These are phyloP conservation scores for Watsonalla binaria DNA, from an alignment of 2,888 invertebrate genomes.

Conservation along the genomic window DNA sequence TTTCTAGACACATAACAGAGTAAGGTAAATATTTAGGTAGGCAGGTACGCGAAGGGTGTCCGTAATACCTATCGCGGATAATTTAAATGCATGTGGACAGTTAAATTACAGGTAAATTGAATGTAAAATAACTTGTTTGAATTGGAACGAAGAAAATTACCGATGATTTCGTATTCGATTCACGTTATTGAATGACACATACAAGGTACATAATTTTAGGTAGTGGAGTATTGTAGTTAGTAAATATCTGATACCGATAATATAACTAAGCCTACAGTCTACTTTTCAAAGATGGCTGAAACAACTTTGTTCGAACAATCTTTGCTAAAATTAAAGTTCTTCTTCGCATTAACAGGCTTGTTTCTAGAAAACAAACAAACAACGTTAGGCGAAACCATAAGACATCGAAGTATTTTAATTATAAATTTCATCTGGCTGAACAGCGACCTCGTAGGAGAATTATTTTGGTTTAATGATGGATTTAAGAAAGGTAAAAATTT, in stretches of 20 bases:
- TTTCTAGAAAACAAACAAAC: not conserved
- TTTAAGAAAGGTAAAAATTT: slow-evolving; percentile 10
- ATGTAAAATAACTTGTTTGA: too few species aligned
- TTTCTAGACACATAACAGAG: too few species aligned
- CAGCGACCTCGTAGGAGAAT: slow-evolving; percentile 6
- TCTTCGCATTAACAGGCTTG: not conserved
- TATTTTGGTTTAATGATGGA: slow-evolving; percentile 6
- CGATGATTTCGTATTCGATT: too few species aligned
- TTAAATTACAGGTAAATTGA: too few species aligned
- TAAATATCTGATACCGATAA: not conserved
- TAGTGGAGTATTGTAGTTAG: not conserved
- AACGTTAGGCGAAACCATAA: not conserved
- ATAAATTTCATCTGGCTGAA: slow-evolving; percentile 9
- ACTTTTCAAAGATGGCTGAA: not conserved
- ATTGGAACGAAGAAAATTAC: too few species aligned
- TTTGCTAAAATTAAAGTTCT: not conserved
- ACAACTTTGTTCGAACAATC: not conserved
- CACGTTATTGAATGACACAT: too few species aligned
- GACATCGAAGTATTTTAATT: slow-evolving; percentile 2
- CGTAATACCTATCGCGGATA: too few species aligned
- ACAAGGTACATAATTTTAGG: too few species aligned
- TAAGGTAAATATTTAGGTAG: too few species aligned
- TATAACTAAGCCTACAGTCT: not conserved
- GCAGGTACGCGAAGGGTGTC: too few species aligned
- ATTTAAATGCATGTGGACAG: too few species aligned